These are phyloP conservation scores for Athalia circularis DNA, from an alignment of 2,888 invertebrate species.

Conservation along the genomic window DNA sequence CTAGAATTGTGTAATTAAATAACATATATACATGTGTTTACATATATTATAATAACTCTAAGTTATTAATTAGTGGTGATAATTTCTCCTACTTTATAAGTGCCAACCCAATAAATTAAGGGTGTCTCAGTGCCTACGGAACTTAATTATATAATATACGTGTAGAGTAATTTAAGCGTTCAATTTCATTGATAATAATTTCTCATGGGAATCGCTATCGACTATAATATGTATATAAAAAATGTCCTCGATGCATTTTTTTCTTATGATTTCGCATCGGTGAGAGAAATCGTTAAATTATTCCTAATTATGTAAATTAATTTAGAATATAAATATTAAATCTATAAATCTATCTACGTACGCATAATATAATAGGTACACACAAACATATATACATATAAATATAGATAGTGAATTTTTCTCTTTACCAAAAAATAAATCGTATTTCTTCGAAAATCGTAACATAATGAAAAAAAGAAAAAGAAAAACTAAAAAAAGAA, in stretches of 20 bases:
- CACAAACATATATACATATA: neutral
- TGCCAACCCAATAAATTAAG: slow-evolving; percentile 33
- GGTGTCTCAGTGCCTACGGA: slow-evolving; percentile 45
- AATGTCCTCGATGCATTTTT: slow-evolving; percentile 7
- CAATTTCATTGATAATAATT: slow-evolving; percentile 11
- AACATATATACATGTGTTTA: slow-evolving; percentile 1
- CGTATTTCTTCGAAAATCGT: too few relatives aligned
- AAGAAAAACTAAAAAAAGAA: neutral
- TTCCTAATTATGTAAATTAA: too few relatives aligned
- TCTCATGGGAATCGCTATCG: slow-evolving; percentile 1
- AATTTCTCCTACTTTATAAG: slow-evolving; percentile 42
- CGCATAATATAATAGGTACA: neutral
- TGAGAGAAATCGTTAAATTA: too few relatives aligned
- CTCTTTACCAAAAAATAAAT: neutral
- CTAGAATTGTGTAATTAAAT: neutral
- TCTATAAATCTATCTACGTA: too few relatives aligned
- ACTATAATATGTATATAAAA: neutral
- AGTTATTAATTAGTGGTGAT: slow-evolving; percentile 28
- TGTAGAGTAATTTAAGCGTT: neutral
- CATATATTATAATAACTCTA: slow-evolving; percentile 17
- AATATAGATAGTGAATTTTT: too few relatives aligned
- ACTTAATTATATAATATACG: slow-evolving; percentile 28
- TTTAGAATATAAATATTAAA: too few relatives aligned
- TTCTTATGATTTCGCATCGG: neutral
- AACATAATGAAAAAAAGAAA: neutral